Conservation (phyloP, 2,797 vertebrate genomes). For the Myripristis jacobus region DNA sequence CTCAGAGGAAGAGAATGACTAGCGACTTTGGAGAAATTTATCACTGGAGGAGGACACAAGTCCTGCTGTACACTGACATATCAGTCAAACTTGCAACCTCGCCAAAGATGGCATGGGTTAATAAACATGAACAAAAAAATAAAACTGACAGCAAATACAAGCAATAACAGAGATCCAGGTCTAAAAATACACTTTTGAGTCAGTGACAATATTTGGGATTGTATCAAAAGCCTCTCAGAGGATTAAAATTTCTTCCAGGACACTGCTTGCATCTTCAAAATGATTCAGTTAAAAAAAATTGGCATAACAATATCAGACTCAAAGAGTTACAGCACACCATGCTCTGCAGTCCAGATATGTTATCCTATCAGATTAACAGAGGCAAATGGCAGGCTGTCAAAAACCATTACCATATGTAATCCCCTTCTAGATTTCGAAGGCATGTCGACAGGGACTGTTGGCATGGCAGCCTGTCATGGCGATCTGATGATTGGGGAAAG, state of each 20-base stretch:
- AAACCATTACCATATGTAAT: conserved; percentile 80
- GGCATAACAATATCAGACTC: conserved; percentile 74
- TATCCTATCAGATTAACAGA: conserved; percentile 80
- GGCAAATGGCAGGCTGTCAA: conserved; percentile 80
- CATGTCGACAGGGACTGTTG: conserved; percentile 74
- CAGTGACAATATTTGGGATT: conserved; percentile 67
- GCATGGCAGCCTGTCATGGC: conserved; percentile 71
- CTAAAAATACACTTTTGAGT: conserved; percentile 65
- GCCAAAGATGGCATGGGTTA: conserved; percentile 34
- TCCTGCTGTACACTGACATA: conserved; percentile 34
- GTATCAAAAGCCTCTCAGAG: conserved; percentile 72
- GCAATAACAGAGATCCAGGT: conserved; percentile 34
- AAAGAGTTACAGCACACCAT: conserved; percentile 65
- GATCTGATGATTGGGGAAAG: conserved; percentile 66
- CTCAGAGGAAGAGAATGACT: conserved; percentile 65
- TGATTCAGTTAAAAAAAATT: conserved; percentile 36
- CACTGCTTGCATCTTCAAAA: conserved; percentile 71
- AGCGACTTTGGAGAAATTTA: neutral
- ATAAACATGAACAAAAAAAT: conserved; percentile 34
- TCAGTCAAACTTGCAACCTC: conserved; percentile 4
- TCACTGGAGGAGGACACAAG: conserved; percentile 32
- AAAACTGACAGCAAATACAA: conserved; percentile 62
- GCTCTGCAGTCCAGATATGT: conserved; percentile 75
- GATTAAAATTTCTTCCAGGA: conserved; percentile 77
- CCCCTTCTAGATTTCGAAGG: conserved; percentile 74